Evolutionary conservation across 1,140 invertebrate genomes (phyloP).

Genomic region (Sitophilus oryzae): DNA sequence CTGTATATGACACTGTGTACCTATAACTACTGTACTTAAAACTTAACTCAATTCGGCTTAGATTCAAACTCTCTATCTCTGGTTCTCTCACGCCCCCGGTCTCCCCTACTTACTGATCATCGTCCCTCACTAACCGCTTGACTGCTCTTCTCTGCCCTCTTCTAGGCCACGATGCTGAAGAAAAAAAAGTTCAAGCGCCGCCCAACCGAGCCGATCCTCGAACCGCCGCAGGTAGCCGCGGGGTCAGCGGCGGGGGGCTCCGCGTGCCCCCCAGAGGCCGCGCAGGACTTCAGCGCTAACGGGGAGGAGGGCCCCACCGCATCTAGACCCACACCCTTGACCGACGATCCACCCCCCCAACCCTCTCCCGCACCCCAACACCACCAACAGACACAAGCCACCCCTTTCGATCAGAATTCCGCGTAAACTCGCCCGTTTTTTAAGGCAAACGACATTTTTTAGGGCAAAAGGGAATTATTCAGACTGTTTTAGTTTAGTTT

Average conservation of each 20-base stretch:
- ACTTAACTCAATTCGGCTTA: no score
- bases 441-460: no score
- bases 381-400: no score
- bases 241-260: conserved; percentile 51
- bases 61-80: no score
- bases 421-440: neutral
- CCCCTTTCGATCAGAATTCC: neutral
- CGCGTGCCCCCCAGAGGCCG: conserved; percentile 44
- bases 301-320: conserved; percentile 58
- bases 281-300: conserved; percentile 47
- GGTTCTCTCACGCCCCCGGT: no score
- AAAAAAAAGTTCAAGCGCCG: conserved; percentile 92
- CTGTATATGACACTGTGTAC: no score
- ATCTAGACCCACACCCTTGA: conserved; percentile 12
- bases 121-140: neutral
- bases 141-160: conserved; percentile 2
- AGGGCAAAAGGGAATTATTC: no score
- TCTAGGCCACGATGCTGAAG: conserved; percentile 64
- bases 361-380: neutral
- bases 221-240: conserved; percentile 55
- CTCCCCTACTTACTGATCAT: neutral
- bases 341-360: neutral
- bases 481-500: neutral
- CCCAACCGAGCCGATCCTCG: conserved; percentile 77
- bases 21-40: no score